Evolutionary conservation across 1,140 invertebrate genomes (phyloP).

Genomic region (Pseudomyrmex pallidus): DNA sequence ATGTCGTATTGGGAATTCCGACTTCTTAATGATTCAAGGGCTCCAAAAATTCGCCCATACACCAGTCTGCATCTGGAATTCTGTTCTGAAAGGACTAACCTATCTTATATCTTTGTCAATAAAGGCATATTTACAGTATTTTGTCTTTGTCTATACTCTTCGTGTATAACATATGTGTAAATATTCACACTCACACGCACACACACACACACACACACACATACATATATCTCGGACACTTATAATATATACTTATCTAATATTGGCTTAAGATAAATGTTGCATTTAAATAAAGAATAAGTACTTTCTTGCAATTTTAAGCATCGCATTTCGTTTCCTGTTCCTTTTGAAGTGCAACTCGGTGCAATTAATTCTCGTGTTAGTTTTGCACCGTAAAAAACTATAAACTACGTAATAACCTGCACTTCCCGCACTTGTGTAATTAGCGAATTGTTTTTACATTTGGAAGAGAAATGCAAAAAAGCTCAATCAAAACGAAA

Average conservation of each 20-base stretch:
- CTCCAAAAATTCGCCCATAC: no score
- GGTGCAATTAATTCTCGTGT: neutral
- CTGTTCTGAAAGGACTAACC: neutral
- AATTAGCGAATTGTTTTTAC: neutral
- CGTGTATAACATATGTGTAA: neutral
- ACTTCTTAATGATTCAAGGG: neutral
- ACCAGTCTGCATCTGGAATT: neutral
- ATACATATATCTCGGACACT: no score
- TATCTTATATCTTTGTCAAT: constrained; percentile 2
- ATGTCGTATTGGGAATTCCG: neutral
- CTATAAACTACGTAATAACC: neutral
- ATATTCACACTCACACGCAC: no score
- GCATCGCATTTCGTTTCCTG: no score
- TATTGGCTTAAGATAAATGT: no score
- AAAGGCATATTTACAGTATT: neutral
- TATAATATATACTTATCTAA: no score
- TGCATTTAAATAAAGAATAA: neutral
- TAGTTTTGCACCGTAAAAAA: neutral
- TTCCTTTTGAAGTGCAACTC: no score
- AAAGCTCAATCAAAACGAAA: neutral
- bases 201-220: no score
- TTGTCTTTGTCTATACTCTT: neutral
- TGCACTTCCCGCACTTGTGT: constrained; percentile 27
- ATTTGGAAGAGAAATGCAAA: no score
- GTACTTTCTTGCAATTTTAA: neutral